Evolutionary conservation across 1,140 invertebrate genomes (phyloP), one percentile per base, ranked within the genome.

Genomic region (Drosophila nannoptera): DNA sequence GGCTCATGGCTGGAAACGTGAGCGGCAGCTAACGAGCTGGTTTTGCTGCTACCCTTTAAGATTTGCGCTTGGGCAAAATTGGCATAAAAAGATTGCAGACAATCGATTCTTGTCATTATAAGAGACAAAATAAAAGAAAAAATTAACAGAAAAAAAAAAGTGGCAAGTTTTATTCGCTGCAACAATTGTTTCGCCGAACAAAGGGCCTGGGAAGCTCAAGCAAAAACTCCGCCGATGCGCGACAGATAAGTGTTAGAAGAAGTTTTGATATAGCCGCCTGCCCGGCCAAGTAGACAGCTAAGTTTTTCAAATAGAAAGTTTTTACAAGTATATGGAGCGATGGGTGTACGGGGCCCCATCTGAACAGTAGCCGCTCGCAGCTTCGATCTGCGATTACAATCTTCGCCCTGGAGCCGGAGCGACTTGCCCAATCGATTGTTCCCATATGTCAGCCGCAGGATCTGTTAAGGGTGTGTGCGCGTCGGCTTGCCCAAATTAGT

Each of bases 1-100:
- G 35, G 33, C 54, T 11, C 60, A 42, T 22, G 16, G 32, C 38
- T 56, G 65, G 73, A 81, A 80, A 80, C 77, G 77, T 80, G 77
- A 80, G 78, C 68, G 56, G 73, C 63, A 70, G 73, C 64, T 80
- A 80, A 81, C 77, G 77, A 78, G 77, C 16, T 33, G 56, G 52
- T 52, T 55, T 7, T 52, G 63, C 62, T 16, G 64, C 53, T 82
- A 73, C 77, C 77, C 77, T 81, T 80, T 73, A 32, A 70, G 67
- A 54, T 72, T 67, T 67, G 54, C 31, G 54, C 40, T 7, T 45
- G 7, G 29, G 12, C 14, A 45, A 56, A 56, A 45, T 49, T 69
- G 77, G 69, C 77, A 80, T 75, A 77, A 81, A 80, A 81, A 69
- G 58, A 82, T 77, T 67, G 64, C 69, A 62, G 29, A 66, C 73